Evolutionary conservation across 1,140 invertebrate species (phyloP), one percentile per base, ranked within the genome.

Genomic region (Tenebrio molitor): DNA sequence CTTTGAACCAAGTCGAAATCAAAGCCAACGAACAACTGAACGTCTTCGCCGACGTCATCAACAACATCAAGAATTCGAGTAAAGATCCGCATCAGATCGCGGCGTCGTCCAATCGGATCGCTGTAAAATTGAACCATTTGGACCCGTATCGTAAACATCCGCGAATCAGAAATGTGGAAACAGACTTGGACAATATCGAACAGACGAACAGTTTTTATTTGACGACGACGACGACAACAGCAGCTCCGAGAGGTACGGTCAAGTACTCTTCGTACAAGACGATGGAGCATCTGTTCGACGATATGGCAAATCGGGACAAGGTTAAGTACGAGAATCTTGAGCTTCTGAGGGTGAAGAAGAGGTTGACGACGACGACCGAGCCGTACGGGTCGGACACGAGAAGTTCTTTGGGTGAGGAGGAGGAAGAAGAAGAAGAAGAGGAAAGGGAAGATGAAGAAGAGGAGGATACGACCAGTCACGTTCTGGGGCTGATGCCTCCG

Each of bases 11-110:
- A 71, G 81, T 82, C 10, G 79, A 83, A 33, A 83, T 82, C 6
- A 81, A 82, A 71, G 81, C 81, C 6, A 78, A 70, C 36, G 82
- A 83, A 72, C 82, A 83, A 70, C 58, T 82, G 5, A 80, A 79
- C 36, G 81, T 83, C 8, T 82, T 82, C 39, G 75, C 79, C 10
- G 82, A 83, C 70, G 72, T 83, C 12, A 73, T 83, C 33, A 83
- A 83, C 34, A 82, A 82, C 53, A 83, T 83, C 8, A 76, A 76
- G 36, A 80, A 77, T 71, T 72, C 69, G 8, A 44, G 44, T 2
- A 36, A 70, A 23, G 21, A 73, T 68, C 72, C 16, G 41, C 39
- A 19, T 23, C 58, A 10, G 42, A 23, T 8, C 67, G 50, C 17
- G 14, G 50, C 29, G 19, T 41, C 53, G 17, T 63, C 16, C 71